Percentiles rank a stretch among this genome's conserved stretches.
Conservation (phyloP, 2,888 invertebrate species). For the Drosophila mercatorum region DNA sequence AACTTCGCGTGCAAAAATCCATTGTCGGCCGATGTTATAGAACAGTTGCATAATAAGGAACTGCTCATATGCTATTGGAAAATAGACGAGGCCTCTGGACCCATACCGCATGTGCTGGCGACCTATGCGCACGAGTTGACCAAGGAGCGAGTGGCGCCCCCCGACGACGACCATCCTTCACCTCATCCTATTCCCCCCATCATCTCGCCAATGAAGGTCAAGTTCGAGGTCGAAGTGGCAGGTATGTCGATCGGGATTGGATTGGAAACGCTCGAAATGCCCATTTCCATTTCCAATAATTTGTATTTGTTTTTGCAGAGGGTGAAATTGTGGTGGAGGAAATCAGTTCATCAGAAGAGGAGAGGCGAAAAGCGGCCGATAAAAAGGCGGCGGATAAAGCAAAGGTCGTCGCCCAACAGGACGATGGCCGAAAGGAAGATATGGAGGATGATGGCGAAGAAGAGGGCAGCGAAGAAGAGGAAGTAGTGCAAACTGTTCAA, state of each 20-base stretch:
- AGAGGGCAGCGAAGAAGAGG: slow-evolving; percentile 66
- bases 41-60: slow-evolving; percentile 82
- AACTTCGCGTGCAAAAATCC: slow-evolving; percentile 83
- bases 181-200: slow-evolving; percentile 73
- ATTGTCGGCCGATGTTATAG: slow-evolving; percentile 74
- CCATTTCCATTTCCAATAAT: background rate
- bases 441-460: slow-evolving; percentile 57
- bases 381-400: slow-evolving; percentile 25
- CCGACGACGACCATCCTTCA: slow-evolving; percentile 67
- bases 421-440: slow-evolving; percentile 38
- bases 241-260: slow-evolving; percentile 40
- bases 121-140: slow-evolving; percentile 78
- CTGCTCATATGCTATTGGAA: slow-evolving; percentile 83
- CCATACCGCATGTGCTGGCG: slow-evolving; percentile 70
- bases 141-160: slow-evolving; percentile 62
- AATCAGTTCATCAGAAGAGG: slow-evolving; percentile 59
- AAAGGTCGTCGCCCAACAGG: slow-evolving; percentile 36
- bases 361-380: slow-evolving; percentile 34
- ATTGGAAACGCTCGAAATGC: background rate
- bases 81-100: slow-evolving; percentile 69
- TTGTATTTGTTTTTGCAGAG: slow-evolving; percentile 43
- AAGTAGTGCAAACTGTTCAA: slow-evolving; percentile 43
- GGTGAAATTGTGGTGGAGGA: slow-evolving; percentile 70
- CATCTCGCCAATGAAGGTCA: slow-evolving; percentile 74
- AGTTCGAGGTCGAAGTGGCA: slow-evolving; percentile 69